These are phyloP conservation scores for Hydropsyche betteni DNA, from an alignment of 2,888 invertebrate species.

Conservation along the genomic window DNA sequence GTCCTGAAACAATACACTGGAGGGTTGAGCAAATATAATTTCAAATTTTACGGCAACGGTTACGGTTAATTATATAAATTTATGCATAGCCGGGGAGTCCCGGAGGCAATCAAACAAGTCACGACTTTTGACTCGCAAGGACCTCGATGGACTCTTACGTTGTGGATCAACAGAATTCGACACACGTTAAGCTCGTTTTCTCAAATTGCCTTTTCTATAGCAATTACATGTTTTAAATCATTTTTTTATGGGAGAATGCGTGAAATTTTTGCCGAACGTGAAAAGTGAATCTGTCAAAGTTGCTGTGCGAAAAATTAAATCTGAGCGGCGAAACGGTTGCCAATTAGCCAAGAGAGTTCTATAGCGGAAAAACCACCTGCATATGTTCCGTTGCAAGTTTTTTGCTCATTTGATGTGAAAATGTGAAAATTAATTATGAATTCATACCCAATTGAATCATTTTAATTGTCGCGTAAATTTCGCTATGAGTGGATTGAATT, in stretches of 20 bases:
- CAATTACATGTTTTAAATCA: too few relatives aligned
- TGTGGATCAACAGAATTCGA: constrained; percentile 14
- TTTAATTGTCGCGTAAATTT: constrained; percentile 28
- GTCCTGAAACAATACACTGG: constrained; percentile 24
- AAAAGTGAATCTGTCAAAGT: too few relatives aligned
- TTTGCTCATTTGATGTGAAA: too few relatives aligned
- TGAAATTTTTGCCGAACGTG: too few relatives aligned
- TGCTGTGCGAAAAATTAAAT: too few relatives aligned
- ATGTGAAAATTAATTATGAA: constrained; percentile 18
- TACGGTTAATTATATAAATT: constrained; percentile 45
- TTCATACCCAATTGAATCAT: constrained; percentile 23
- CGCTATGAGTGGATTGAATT: constrained; percentile 26
- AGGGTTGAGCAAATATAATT: constrained; percentile 37
- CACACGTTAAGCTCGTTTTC: constrained; percentile 10
- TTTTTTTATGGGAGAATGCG: too few relatives aligned
- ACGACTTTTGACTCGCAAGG: constrained; percentile 40
- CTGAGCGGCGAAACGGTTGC: too few relatives aligned
- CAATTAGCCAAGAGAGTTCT: too few relatives aligned
- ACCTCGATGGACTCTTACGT: not conserved
- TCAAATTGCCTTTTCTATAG: too few relatives aligned
- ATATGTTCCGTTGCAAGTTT: too few relatives aligned
- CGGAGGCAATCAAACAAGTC: constrained; percentile 45
- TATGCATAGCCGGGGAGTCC: constrained; percentile 48
- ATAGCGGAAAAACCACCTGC: too few relatives aligned
- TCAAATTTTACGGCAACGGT: constrained; percentile 35